phyloP scores from a whole-genome alignment of 1,140 invertebrate species.

The Olivierus martensii region DNA sequence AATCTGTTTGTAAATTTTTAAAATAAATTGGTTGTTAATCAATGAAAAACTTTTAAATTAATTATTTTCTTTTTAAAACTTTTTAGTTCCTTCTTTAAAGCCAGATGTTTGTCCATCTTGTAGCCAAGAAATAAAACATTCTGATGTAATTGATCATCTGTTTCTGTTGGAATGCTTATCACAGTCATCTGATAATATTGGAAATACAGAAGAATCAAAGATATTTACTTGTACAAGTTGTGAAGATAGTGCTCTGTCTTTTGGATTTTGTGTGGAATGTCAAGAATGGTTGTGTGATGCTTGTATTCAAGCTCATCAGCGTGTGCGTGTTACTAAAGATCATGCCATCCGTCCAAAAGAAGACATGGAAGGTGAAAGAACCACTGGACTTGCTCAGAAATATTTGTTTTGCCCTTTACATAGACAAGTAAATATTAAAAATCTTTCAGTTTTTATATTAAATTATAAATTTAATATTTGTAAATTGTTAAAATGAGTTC shows the following conservation, averaged over 20 bases:
- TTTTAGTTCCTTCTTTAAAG: constrained; percentile 10
- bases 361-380: constrained; percentile 46
- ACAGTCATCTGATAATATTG: constrained; percentile 23
- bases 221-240: constrained; percentile 59
- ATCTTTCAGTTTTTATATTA: too few species aligned
- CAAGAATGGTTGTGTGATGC: constrained; percentile 78
- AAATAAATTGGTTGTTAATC: too few species aligned
- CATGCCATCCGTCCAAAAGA: constrained; percentile 75
- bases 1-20: too few species aligned
- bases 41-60: too few species aligned
- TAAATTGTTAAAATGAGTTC: too few species aligned
- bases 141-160: constrained; percentile 56
- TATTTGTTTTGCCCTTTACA: constrained; percentile 58
- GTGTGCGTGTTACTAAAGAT: constrained; percentile 81
- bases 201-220: constrained; percentile 36
- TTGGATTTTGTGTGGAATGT: constrained; percentile 76
- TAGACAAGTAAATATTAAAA: constrained; percentile 43
- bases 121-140: constrained; percentile 42
- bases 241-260: constrained; percentile 60
- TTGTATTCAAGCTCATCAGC: constrained; percentile 62
- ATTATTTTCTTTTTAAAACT: too few species aligned
- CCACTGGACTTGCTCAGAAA: constrained; percentile 36
- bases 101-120: constrained; percentile 35
- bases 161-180: constrained; percentile 47
- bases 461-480: too few species aligned